Conservation (phyloP, 2,113 vertebrate genomes). For the Apodemus speciosus region DNA sequence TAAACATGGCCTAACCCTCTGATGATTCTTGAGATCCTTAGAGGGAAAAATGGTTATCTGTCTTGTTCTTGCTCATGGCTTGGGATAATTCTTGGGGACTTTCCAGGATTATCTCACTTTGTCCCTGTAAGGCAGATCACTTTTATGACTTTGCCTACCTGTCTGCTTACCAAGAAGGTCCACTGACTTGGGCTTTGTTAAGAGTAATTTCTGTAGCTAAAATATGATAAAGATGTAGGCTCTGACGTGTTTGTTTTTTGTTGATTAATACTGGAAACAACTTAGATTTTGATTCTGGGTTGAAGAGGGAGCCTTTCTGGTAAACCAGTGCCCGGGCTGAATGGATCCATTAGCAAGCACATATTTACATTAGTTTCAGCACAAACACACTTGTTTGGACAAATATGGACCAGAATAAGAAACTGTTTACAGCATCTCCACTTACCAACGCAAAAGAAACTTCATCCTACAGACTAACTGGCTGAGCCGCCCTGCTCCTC, state of each 20-base stretch:
- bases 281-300: not conserved
- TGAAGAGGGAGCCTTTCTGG: slow-evolving; percentile 17
- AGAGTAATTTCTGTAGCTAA: slow-evolving; percentile 21
- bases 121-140: not conserved
- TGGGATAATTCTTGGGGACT: not conserved
- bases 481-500: not conserved
- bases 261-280: slow-evolving; percentile 31
- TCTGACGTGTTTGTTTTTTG: not conserved
- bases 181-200: not conserved
- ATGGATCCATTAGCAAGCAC: slow-evolving; percentile 32
- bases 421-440: slow-evolving; percentile 64
- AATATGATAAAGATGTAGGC: slow-evolving; percentile 21
- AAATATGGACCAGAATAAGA: slow-evolving; percentile 57
- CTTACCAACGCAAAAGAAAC: slow-evolving; percentile 42
- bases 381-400: slow-evolving; percentile 78
- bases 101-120: not conserved
- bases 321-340: not conserved
- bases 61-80: not conserved
- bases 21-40: not conserved
- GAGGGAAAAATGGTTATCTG: accelerated
- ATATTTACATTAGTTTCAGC: slow-evolving; percentile 76
- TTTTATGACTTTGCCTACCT: not conserved
- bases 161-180: not conserved
- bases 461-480: slow-evolving; percentile 12
- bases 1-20: not conserved